Percentiles rank a stretch among this genome's conserved stretches.
Evolutionary conservation across 2,888 invertebrate species (phyloP).

Genomic region (Agriopis marginaria): DNA sequence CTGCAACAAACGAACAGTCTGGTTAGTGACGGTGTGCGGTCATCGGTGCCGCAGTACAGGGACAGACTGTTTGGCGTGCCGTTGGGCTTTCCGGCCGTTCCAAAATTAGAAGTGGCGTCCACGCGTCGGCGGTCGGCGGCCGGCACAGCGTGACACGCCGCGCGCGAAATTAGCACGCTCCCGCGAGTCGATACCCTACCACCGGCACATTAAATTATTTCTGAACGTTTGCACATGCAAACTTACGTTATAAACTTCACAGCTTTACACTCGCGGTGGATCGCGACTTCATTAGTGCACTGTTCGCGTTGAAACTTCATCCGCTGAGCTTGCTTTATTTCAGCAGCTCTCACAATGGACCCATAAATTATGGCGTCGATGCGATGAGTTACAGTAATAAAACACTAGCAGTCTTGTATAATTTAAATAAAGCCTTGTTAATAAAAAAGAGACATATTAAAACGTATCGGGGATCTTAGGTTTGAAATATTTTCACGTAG

Average conservation of each 20-base stretch:
- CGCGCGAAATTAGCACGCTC: constrained; percentile 51
- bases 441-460: constrained; percentile 40
- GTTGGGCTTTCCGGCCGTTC: constrained; percentile 58
- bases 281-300: constrained; percentile 56
- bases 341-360: constrained; percentile 54
- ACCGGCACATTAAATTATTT: constrained; percentile 67
- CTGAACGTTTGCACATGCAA: constrained; percentile 65
- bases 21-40: constrained; percentile 38
- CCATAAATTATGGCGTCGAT: constrained; percentile 58
- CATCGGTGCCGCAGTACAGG: constrained; percentile 42
- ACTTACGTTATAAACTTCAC: constrained; percentile 57
- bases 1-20: constrained; percentile 53
- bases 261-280: constrained; percentile 49
- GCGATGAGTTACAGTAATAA: constrained; percentile 53
- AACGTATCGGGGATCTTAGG: constrained; percentile 45
- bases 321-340: constrained; percentile 39
- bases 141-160: constrained; percentile 22
- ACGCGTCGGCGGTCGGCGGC: constrained; percentile 49
- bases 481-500: constrained; percentile 47
- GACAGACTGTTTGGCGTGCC: constrained; percentile 70
- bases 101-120: constrained; percentile 64
- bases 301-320: constrained; percentile 47
- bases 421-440: constrained; percentile 47
- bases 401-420: constrained; percentile 49
- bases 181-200: constrained; percentile 54